Percentiles rank a stretch among this genome's conserved stretches.
These are phyloP conservation scores for Acrobasis consociella DNA, from an alignment of 2,888 invertebrate genomes.

Conservation along the genomic window DNA sequence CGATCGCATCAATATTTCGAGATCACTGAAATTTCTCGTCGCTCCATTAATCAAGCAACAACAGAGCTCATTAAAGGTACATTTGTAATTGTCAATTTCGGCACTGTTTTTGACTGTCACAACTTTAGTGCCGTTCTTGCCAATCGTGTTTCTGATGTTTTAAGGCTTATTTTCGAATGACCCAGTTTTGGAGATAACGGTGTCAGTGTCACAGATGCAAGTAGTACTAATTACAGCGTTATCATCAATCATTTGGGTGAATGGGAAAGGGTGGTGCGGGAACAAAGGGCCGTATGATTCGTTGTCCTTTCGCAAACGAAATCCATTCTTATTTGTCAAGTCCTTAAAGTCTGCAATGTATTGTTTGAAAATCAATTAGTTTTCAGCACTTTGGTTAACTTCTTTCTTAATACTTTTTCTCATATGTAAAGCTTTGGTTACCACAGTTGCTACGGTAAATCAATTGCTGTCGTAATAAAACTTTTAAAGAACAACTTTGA, in stretches of 20 bases:
- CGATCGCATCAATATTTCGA: constrained; percentile 33
- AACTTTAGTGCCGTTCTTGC: constrained; percentile 39
- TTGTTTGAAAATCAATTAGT: constrained; percentile 38
- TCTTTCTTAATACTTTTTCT: constrained; percentile 31
- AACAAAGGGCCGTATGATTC: constrained; percentile 26
- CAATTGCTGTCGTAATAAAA: not conserved
- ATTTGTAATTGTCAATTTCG: constrained; percentile 77
- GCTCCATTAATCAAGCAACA: constrained; percentile 71
- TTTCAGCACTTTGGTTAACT: constrained; percentile 34
- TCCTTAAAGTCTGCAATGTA: constrained; percentile 32
- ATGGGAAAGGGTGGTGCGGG: constrained; percentile 44
- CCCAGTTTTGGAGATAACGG: constrained; percentile 35
- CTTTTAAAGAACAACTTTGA: not conserved
- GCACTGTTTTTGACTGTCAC: constrained; percentile 45
- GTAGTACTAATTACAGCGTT: constrained; percentile 67
- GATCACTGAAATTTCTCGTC: constrained; percentile 53
- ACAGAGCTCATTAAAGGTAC: constrained; percentile 73
- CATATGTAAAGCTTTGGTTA: not conserved
- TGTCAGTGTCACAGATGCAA: constrained; percentile 52
- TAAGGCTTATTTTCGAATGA: constrained; percentile 49
- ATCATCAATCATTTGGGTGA: constrained; percentile 66
- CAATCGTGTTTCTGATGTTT: constrained; percentile 42
- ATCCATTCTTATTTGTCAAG: constrained; percentile 35
- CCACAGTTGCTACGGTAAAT: not conserved
- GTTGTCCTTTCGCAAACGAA: constrained; percentile 10